Percentiles rank a stretch among this genome's conserved stretches.
These are phyloP conservation scores for Megathymus violae DNA, from an alignment of 1,140 invertebrate species.

Conservation along the genomic window DNA sequence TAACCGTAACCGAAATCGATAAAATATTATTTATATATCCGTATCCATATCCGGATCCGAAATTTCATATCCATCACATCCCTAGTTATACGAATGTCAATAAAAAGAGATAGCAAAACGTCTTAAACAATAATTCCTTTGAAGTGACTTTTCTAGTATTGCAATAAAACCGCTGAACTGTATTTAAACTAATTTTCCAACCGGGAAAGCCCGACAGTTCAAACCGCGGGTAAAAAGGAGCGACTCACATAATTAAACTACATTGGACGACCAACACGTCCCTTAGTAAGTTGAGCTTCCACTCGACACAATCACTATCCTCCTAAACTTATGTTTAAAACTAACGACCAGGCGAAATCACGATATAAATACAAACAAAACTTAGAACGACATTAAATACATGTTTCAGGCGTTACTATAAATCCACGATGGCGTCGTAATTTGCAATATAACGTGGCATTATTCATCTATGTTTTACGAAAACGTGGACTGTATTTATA, in stretches of 20 bases:
- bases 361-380: slow-evolving; percentile 23
- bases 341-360: slow-evolving; percentile 2
- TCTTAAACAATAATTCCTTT: no score
- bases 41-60: no score
- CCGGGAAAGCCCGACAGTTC: neutral
- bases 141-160: no score
- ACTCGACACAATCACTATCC: neutral
- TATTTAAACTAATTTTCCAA: neutral
- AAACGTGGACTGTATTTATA: neutral
- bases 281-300: neutral
- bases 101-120: no score
- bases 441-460: slow-evolving; percentile 35
- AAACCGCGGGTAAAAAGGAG: no score
- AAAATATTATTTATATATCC: no score
- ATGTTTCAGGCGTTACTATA: slow-evolving; percentile 39
- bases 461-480: slow-evolving; percentile 2
- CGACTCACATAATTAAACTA: no score
- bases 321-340: neutral
- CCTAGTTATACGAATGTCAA: no score
- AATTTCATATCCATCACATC: no score
- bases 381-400: slow-evolving; percentile 29
- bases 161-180: no score
- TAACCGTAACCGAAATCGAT: no score
- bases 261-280: neutral
- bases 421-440: slow-evolving; percentile 37